Percentiles rank a stretch among this genome's conserved stretches.
These are phyloP conservation scores for Dilophus febrilis DNA, from an alignment of 2,888 invertebrate species.

Conservation along the genomic window DNA sequence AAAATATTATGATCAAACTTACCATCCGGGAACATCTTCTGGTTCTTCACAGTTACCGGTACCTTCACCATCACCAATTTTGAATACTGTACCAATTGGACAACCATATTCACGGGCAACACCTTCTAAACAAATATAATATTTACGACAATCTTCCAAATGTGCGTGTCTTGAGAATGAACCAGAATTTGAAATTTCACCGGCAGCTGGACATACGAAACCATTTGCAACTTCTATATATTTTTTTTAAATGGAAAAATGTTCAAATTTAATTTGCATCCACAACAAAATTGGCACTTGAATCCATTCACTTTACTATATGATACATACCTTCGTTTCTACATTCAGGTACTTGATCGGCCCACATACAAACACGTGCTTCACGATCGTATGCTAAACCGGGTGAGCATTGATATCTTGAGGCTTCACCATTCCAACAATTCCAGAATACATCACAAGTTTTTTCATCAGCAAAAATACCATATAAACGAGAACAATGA, in stretches of 20 bases:
- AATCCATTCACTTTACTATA: not conserved
- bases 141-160: slow-evolving; percentile 87
- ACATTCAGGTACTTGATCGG: slow-evolving; percentile 87
- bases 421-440: slow-evolving; percentile 91
- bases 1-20: slow-evolving; percentile 31
- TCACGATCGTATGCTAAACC: slow-evolving; percentile 88
- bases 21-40: slow-evolving; percentile 92
- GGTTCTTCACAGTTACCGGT: slow-evolving; percentile 89
- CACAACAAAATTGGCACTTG: not conserved
- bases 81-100: slow-evolving; percentile 90
- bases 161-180: slow-evolving; percentile 91
- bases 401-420: slow-evolving; percentile 86
- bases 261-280: not conserved
- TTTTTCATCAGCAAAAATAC: slow-evolving; percentile 75
- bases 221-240: slow-evolving; percentile 77
- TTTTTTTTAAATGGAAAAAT: not conserved
- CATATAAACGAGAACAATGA: slow-evolving; percentile 74
- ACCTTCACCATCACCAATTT: slow-evolving; percentile 79
- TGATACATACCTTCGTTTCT: slow-evolving; percentile 59
- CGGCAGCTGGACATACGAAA: slow-evolving; percentile 68
- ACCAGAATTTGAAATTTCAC: slow-evolving; percentile 65
- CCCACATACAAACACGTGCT: slow-evolving; percentile 91
- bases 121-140: slow-evolving; percentile 85
- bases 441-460: slow-evolving; percentile 94
- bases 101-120: slow-evolving; percentile 87